These are phyloP conservation scores for Coccyzus lansbergi DNA, from an alignment of 2,797 vertebrate genomes.

Conservation along the genomic window DNA sequence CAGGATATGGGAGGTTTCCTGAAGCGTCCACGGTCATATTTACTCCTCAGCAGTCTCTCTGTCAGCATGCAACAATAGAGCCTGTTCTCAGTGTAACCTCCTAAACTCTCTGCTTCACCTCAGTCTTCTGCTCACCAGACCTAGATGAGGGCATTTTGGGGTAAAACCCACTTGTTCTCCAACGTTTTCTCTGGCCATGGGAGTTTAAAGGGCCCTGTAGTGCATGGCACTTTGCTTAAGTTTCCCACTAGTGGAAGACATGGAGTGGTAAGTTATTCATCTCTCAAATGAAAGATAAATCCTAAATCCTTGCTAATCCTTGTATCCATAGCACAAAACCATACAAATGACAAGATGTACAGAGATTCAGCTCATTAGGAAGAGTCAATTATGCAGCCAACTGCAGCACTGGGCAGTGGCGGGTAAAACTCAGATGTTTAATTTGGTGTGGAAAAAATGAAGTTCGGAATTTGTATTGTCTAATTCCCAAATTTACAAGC, in stretches of 20 bases:
- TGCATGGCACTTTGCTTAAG: not conserved
- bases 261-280: not conserved
- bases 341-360: not conserved
- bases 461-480: not conserved
- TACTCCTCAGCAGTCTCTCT: not conserved
- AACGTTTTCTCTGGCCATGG: not conserved
- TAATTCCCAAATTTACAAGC: not conserved
- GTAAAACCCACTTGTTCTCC: not conserved
- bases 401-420: not conserved
- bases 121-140: not conserved
- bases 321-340: not conserved
- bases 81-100: not conserved
- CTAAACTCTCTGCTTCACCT: not conserved
- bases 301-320: slow-evolving; percentile 37
- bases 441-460: not conserved
- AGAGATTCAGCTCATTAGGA: not conserved
- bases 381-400: not conserved
- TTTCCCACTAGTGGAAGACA: not conserved
- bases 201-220: not conserved
- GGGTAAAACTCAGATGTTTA: not conserved
- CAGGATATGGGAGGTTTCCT: not conserved
- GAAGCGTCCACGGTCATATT: not conserved
- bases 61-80: not conserved
- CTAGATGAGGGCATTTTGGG: not conserved
- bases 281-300: slow-evolving; percentile 8